These are phyloP conservation scores for Agrotis exclamationis DNA, from an alignment of 2,888 invertebrate species.

Conservation along the genomic window DNA sequence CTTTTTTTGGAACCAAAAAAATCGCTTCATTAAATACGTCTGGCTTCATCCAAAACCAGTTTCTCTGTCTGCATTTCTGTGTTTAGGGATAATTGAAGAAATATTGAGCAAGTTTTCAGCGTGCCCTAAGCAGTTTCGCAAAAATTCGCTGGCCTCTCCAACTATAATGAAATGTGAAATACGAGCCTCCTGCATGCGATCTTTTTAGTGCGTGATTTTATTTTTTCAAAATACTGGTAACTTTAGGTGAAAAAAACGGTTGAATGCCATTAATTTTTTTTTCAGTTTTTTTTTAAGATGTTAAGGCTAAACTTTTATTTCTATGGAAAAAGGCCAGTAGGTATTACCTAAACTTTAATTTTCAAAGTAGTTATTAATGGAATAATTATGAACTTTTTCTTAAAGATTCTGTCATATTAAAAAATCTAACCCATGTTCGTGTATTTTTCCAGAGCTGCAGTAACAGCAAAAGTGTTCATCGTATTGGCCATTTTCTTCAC, in stretches of 20 bases:
- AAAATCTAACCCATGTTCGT: background rate
- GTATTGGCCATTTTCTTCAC: slow-evolving; percentile 97
- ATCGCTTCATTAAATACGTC: too few relatives aligned
- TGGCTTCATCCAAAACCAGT: too few relatives aligned
- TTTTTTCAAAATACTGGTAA: background rate
- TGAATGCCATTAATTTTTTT: background rate
- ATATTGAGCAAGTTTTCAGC: too few relatives aligned
- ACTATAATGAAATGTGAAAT: too few relatives aligned
- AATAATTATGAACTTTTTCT: background rate
- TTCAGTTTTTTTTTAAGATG: background rate
- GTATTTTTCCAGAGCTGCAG: slow-evolving; percentile 91
- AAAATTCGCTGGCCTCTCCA: too few relatives aligned
- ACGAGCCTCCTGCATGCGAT: background rate
- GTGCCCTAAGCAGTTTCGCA: too few relatives aligned
- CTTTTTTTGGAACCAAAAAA: too few relatives aligned
- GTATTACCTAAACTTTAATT: background rate
- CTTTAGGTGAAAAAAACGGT: background rate
- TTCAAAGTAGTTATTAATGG: too few relatives aligned
- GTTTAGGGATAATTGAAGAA: too few relatives aligned
- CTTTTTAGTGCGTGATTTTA: background rate
- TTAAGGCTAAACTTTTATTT: slow-evolving; percentile 2
- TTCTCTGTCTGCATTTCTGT: too few relatives aligned
- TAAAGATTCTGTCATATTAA: background rate
- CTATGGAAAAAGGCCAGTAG: background rate
- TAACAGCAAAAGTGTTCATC: slow-evolving; percentile 95